A percentile compares a stretch with the other conserved stretches of the same genome.
Evolutionary conservation across 2,888 invertebrate species (phyloP).

Genomic region (Cynaeus angustus): DNA sequence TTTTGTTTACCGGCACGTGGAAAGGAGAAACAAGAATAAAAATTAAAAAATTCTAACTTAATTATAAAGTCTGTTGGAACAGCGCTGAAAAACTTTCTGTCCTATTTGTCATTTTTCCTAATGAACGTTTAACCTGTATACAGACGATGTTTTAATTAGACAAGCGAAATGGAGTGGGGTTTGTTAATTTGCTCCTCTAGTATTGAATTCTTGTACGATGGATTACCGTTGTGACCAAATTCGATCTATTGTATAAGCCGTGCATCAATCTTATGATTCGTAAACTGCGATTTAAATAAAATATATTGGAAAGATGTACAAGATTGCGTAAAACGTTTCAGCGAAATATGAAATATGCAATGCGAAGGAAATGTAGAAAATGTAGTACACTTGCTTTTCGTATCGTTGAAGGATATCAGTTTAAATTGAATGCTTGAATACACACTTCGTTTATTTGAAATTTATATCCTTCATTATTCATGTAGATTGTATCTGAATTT

Average conservation of each 20-base stretch:
- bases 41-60: conserved; percentile 48
- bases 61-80: conserved; percentile 43
- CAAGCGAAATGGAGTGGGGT: conserved; percentile 9
- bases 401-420: conserved; percentile 43
- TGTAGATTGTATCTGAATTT: conserved; percentile 44
- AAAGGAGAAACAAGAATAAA: conserved; percentile 29
- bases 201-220: conserved; percentile 8
- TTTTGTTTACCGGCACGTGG: conserved; percentile 30
- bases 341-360: conserved; percentile 49
- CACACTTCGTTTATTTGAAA: conserved; percentile 48
- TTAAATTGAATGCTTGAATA: conserved; percentile 49
- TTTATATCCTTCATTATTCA: conserved; percentile 50
- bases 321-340: conserved; percentile 50
- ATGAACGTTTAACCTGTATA: conserved; percentile 40
- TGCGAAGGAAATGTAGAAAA: conserved; percentile 47
- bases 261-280: conserved; percentile 46
- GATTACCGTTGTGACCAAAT: not conserved
- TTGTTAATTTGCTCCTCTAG: conserved; percentile 5
- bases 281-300: conserved; percentile 50
- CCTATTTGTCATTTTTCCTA: conserved; percentile 43
- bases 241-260: not conserved
- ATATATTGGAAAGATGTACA: conserved; percentile 48
- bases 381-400: conserved; percentile 42
- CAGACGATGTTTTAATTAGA: conserved; percentile 32
- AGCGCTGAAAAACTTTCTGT: conserved; percentile 42